phyloP scores from a whole-genome alignment of 2,797 vertebrate genomes.

The Spondyliosoma cantharus region DNA sequence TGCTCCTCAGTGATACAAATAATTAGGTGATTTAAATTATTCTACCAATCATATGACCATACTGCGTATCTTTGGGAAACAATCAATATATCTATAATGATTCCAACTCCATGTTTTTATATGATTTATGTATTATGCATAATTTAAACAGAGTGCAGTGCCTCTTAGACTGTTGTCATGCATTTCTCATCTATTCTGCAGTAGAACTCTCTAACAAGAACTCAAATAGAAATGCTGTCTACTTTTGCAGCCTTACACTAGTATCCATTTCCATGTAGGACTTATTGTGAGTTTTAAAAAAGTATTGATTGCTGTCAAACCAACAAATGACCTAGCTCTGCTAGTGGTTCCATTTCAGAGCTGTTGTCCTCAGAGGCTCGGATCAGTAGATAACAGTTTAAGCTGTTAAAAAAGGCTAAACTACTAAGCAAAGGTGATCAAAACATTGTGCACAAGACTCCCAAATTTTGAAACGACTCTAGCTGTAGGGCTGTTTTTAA shows the following conservation, averaged over 20 bases:
- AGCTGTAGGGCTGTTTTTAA: not conserved
- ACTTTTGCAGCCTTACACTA: conserved; percentile 8
- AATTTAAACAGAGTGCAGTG: not conserved
- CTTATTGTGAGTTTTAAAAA: conserved; percentile 24
- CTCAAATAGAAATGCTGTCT: not conserved
- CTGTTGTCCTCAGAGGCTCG: conserved; percentile 20
- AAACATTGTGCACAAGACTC: not conserved
- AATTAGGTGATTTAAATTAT: conserved; percentile 36
- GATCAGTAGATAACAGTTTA: conserved; percentile 7
- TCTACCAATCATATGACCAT: conserved; percentile 4
- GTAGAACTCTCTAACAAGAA: not conserved
- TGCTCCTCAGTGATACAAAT: conserved; percentile 40
- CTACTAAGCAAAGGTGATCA: not conserved
- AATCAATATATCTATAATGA: not conserved
- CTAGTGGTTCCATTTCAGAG: conserved; percentile 26
- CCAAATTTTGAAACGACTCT: not conserved
- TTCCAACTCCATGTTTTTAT: not conserved
- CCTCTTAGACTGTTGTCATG: not conserved
- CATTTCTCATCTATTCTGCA: not conserved
- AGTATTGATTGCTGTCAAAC: conserved; percentile 46
- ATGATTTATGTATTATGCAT: not conserved
- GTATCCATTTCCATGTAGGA: conserved; percentile 7
- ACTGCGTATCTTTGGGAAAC: not conserved
- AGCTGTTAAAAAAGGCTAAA: not conserved
- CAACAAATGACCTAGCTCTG: conserved; percentile 34